Base-by-base conservation (phyloP, 2,888 invertebrate species). In the Trachelus troglodyta region DNA sequence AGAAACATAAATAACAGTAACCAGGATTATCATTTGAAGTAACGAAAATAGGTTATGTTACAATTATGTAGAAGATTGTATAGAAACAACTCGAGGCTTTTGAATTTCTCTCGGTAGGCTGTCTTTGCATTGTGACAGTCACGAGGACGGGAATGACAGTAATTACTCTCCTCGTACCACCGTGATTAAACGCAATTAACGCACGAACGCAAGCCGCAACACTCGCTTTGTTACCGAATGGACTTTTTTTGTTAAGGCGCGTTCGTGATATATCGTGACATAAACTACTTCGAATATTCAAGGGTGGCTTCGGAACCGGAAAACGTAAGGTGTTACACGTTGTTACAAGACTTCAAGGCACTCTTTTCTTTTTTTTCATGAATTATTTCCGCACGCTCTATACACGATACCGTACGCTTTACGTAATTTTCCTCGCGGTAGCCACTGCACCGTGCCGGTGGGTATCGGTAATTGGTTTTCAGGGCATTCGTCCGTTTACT, bases 101-200 rank as follows among this genome's bases (percentile, higher is more conserved):
- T 56, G 56, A 56, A 23, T 56, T 56, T 56, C 56, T 23, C 56
- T 56, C 15, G 6, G 56, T 23, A 56, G 56, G 6, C 56, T 56
- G 23, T 56, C 56, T 56, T 56, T 56, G 56, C 56, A 56, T 56
- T 23, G 56, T 23, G 56, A 56, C 56, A 56, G 56, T 56, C 56
- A 56, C 23, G 56, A 56, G 23, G 23, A 56, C 56, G 9, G 56
- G 56, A 23, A 56, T 56, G 56, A 56, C 56, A 56, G 56, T 56
- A 68, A 69, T 69, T 73, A 69, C 77, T 40, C 78, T 71, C 77
- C 77, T 79, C 68, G 77, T 80, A 76, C 73, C 68, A 74, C 78
- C 75, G 79, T 80, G 79, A 80, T 81, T 81, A 81, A 80, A 81
- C 79, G 77, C 81, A 81, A 81, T 81, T 81, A 81, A 80, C 80